Evolutionary conservation across 2,888 invertebrate genomes (phyloP).

Genomic region (Drosophila crucigera): DNA sequence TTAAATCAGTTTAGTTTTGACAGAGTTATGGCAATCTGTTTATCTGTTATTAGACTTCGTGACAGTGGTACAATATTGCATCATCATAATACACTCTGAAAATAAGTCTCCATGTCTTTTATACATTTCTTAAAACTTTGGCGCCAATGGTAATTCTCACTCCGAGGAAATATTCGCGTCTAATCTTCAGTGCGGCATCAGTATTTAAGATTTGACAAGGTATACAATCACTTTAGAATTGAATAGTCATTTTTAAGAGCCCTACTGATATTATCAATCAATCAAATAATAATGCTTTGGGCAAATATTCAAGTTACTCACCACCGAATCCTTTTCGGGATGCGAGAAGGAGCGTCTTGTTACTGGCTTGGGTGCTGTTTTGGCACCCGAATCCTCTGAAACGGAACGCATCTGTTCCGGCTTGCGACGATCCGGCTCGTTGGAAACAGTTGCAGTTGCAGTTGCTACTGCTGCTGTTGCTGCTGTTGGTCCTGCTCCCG

Average conservation of each 20-base stretch:
- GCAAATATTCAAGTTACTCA: conserved; percentile 27
- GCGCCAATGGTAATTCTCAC: too few relatives aligned
- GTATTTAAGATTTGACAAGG: too few relatives aligned
- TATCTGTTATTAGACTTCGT: not conserved
- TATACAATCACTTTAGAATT: too few relatives aligned
- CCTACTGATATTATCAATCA: not conserved
- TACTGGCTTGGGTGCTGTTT: conserved; percentile 81
- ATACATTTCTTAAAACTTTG: not conserved
- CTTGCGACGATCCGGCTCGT: conserved; percentile 72
- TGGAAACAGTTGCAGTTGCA: not conserved
- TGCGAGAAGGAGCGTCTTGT: conserved; percentile 85
- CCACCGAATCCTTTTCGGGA: conserved; percentile 84
- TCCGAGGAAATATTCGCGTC: not conserved
- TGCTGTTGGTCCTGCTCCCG: not conserved
- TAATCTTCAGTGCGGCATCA: too few relatives aligned
- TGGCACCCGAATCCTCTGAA: conserved; percentile 84
- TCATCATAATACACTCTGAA: not conserved
- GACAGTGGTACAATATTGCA: not conserved
- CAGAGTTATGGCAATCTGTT: not conserved
- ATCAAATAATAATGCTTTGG: not conserved
- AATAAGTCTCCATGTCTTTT: not conserved
- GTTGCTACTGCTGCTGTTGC: not conserved
- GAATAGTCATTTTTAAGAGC: not conserved
- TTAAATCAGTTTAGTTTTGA: not conserved
- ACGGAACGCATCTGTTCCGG: conserved; percentile 85